Base-by-base conservation (phyloP, 2,888 invertebrate genomes). In the Onthophagus sagittarius region DNA sequence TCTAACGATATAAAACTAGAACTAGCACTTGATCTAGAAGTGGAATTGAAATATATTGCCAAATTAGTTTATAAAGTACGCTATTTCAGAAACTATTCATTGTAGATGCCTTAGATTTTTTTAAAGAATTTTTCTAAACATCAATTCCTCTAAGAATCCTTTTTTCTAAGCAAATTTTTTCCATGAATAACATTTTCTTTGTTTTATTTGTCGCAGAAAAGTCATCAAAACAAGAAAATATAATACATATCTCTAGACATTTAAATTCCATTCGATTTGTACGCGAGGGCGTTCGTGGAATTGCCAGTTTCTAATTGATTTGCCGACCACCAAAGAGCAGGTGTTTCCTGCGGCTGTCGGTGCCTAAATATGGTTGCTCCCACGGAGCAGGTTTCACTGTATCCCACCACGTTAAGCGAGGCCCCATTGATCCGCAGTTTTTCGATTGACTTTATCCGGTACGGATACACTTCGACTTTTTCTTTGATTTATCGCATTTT, bases 361-460 rank as follows among this genome's bases (percentile, higher is more conserved):
- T 78, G 74, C 70, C 78, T 77, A 77, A 78, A 78, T 78, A 78
- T 72, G 78, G 78, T 73, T 73, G 70, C 74, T 74, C 74, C 73
- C 75, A 74, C 72, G 73, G 72, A 76, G 76, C 76, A 76, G 76
- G 76, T 67, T 32, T 67, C 31, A 23, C 65, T 7, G 67, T 31
- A 76, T 75, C 73, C 74, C 70, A 70, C 69, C 69, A 75, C 72
- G 75, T 67, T 77, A 76, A 77, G 77, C 39, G 39, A 11, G 39
- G 75, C 77, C 74, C 71, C 75, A 74, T 75, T 75, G 73, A 76
- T 73, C 74, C 71, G 72, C 76, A 78, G 78, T 77, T 74, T 76
- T 75, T 75, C 74, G 70, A 73, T 73, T 73, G 74, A 74, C 74
- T 69, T 63, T 70, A 74, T 73, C 71, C 75, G 71, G 69, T 65